Percentiles rank a stretch among this genome's conserved stretches.
Conservation (phyloP, 2,888 invertebrate genomes). For the Seira ritae region DNA sequence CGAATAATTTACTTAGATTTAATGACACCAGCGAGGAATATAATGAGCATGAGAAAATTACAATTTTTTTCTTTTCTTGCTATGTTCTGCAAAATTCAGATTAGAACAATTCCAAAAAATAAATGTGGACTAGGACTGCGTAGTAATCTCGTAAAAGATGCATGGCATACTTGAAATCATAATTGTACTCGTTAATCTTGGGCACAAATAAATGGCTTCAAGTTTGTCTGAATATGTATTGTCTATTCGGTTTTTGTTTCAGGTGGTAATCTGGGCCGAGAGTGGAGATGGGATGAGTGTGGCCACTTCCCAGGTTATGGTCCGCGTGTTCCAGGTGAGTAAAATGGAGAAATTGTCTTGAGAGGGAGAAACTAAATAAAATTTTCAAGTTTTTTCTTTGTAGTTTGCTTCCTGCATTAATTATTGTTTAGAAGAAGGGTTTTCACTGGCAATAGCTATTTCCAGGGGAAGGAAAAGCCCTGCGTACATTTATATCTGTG, state of each 20-base stretch:
- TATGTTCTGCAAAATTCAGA: too few relatives aligned
- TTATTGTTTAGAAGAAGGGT: neutral
- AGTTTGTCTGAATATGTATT: constrained; percentile 13
- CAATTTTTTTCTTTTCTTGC: too few relatives aligned
- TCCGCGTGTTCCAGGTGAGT: constrained; percentile 70
- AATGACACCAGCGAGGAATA: too few relatives aligned
- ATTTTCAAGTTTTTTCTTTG: neutral
- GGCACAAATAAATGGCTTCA: neutral
- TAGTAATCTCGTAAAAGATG: too few relatives aligned
- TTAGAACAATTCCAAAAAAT: too few relatives aligned
- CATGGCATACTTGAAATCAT: neutral
- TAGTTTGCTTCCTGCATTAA: neutral
- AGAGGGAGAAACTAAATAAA: constrained; percentile 1
- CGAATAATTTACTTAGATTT: too few relatives aligned
- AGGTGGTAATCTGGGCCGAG: constrained; percentile 74
- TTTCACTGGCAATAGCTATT: neutral
- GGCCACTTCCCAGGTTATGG: constrained; percentile 73
- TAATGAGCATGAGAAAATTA: too few relatives aligned
- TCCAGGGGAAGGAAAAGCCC: constrained; percentile 15
- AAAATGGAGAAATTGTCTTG: neutral
- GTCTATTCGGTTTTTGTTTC: constrained; percentile 21
- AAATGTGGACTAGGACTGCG: too few relatives aligned
- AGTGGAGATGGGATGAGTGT: constrained; percentile 72
- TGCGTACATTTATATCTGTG: too few relatives aligned
- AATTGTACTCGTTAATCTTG: constrained; percentile 56